Evolutionary conservation across 2,113 vertebrate genomes (phyloP).

Genomic region (Sinocyclocheilus anophthalmus): DNA sequence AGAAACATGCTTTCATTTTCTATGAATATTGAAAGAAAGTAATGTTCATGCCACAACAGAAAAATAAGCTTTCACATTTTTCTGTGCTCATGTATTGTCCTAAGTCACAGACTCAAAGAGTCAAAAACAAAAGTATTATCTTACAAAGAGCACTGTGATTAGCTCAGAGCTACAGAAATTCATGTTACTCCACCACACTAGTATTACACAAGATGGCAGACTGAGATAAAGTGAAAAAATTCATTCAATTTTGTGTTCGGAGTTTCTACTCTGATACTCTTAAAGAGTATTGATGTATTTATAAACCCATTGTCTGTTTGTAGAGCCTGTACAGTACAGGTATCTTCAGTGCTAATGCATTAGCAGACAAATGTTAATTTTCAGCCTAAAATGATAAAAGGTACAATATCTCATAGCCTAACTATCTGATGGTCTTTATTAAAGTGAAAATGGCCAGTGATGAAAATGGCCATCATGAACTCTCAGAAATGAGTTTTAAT

Average conservation of each 20-base stretch:
- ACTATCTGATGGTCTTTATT: background rate
- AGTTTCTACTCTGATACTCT: background rate
- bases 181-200: background rate
- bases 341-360: background rate
- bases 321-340: background rate
- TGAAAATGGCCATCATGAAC: constrained; percentile 16
- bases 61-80: background rate
- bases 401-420: background rate
- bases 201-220: background rate
- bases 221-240: background rate
- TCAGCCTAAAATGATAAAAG: background rate
- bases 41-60: background rate
- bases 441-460: background rate
- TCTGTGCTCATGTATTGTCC: background rate
- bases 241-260: background rate
- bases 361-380: background rate
- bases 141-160: background rate
- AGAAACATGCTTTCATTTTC: background rate
- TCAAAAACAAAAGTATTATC: background rate
- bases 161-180: background rate
- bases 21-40: constrained; percentile 42
- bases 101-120: background rate
- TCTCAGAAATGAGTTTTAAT: constrained; percentile 30
- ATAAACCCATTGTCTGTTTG: background rate
- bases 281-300: background rate